These are phyloP conservation scores for Hydropsyche betteni DNA, from an alignment of 2,888 invertebrate genomes.

Conservation along the genomic window DNA sequence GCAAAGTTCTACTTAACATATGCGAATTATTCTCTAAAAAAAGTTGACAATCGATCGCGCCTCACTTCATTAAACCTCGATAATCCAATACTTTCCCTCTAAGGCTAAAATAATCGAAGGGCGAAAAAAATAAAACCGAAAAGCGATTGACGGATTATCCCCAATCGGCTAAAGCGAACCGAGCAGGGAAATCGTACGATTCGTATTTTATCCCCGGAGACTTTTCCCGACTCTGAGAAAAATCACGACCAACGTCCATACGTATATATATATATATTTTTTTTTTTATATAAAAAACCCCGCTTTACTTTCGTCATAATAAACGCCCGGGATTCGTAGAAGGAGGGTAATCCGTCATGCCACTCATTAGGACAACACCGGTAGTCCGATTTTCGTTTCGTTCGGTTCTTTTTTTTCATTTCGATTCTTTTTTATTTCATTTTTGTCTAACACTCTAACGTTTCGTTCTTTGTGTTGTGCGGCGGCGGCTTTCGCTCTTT, in stretches of 20 bases:
- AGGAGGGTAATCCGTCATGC: constrained; percentile 13
- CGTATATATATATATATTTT: too few species aligned
- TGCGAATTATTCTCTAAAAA: too few species aligned
- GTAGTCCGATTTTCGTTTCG: neutral
- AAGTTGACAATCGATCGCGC: too few species aligned
- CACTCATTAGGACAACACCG: constrained; percentile 22
- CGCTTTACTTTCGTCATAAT: constrained; percentile 3
- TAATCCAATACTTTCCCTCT: too few species aligned
- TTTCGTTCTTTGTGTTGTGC: neutral
- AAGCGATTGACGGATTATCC: constrained; percentile 20
- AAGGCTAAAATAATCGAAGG: too few species aligned
- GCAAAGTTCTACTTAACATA: too few species aligned
- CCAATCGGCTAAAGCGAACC: too few species aligned
- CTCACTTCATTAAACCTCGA: too few species aligned
- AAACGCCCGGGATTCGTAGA: neutral
- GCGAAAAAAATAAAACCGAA: neutral
- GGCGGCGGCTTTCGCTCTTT: neutral
- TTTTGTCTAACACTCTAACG: neutral
- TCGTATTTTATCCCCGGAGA: constrained; percentile 8
- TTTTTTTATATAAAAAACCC: too few species aligned
- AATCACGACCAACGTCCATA: neutral
- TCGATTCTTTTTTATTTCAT: neutral
- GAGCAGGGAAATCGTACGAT: neutral
- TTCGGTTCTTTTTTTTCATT: neutral
- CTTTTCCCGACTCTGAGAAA: neutral